Conservation (phyloP, 2,888 invertebrate genomes). For the Philaethria dido region DNA sequence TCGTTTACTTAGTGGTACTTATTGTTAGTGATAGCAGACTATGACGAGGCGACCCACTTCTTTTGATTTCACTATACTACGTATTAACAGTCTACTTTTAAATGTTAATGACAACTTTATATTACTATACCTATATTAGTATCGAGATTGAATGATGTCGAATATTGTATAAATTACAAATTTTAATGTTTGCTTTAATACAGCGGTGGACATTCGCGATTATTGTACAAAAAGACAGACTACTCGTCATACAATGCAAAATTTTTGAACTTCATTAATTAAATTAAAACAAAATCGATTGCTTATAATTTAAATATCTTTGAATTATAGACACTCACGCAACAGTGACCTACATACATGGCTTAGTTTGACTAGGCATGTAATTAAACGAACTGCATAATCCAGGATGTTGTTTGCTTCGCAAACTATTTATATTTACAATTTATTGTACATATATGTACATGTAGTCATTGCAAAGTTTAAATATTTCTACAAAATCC, state of each 20-base stretch:
- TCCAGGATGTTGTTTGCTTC: neutral
- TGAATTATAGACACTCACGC: neutral
- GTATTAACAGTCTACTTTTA: neutral
- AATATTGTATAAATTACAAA: no score
- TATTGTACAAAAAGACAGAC: no score
- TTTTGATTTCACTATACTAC: conserved; percentile 5
- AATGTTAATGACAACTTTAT: neutral
- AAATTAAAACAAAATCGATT: neutral
- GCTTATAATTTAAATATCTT: neutral
- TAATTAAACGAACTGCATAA: neutral
- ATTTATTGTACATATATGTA: neutral
- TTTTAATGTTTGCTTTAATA: no score
- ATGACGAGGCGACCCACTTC: conserved; percentile 9
- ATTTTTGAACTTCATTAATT: neutral
- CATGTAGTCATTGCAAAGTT: neutral
- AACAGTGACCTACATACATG: conserved; percentile 7
- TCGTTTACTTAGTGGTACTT: neutral
- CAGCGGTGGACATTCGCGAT: no score
- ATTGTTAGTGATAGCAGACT: neutral
- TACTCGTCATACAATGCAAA: no score
- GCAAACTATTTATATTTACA: neutral
- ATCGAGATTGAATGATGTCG: no score
- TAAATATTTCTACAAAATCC: neutral
- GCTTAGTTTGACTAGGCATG: neutral
- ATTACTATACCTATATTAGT: neutral